phyloP scores from a whole-genome alignment of 2,113 vertebrate species.

The Xenus cinereus region DNA sequence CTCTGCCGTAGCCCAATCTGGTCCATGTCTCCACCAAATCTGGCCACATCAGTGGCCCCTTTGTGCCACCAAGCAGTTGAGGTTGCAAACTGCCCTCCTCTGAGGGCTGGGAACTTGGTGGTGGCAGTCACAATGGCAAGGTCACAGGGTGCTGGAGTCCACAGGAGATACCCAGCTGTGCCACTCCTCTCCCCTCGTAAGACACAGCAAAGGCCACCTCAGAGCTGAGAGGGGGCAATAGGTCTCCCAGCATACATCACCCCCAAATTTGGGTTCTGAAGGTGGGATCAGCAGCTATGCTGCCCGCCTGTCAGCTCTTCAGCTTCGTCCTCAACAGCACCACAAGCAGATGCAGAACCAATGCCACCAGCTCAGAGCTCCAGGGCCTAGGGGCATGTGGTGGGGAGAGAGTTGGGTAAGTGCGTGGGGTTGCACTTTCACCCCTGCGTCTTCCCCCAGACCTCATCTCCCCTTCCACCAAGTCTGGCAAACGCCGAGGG shows the following conservation, averaged over 20 bases:
- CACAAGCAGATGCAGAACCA: neutral
- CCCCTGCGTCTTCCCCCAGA: neutral
- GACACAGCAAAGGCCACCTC: neutral
- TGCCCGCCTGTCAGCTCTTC: neutral
- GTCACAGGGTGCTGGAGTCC: neutral
- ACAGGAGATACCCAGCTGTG: neutral
- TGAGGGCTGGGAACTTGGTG: neutral
- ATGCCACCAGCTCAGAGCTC: neutral
- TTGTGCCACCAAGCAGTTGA: neutral
- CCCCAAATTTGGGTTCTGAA: neutral
- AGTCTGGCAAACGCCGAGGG: fast-evolving
- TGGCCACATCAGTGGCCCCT: neutral
- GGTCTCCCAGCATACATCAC: neutral
- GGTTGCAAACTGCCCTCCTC: neutral
- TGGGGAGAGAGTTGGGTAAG: neutral
- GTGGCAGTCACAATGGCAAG: neutral
- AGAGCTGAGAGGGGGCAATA: neutral
- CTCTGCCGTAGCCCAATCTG: fast-evolving
- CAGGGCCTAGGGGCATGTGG: neutral
- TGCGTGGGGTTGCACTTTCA: fast-evolving
- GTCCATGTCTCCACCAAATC: neutral
- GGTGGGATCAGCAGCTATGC: neutral
- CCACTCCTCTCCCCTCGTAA: neutral
- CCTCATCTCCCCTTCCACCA: neutral
- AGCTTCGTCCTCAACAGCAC: neutral